phyloP scores from a whole-genome alignment of 2,888 invertebrate genomes.

The Anthrax anthrax region DNA sequence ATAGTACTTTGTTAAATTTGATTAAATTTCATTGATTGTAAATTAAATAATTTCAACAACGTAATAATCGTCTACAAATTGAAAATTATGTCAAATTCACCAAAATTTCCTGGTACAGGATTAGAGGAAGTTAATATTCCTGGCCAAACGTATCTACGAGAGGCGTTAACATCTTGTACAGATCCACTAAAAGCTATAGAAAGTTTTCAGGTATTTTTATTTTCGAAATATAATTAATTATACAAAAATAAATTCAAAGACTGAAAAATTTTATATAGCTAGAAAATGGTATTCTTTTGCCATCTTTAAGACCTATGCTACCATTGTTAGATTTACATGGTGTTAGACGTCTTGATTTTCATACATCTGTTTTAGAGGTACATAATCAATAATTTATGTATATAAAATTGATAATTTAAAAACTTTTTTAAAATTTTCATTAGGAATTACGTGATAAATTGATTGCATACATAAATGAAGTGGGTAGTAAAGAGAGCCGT shows the following conservation, averaged over 20 bases:
- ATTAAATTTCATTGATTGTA: too few relatives aligned
- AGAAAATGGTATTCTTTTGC: slow-evolving; percentile 81
- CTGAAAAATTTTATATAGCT: slow-evolving; percentile 40
- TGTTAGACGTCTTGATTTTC: slow-evolving; percentile 83
- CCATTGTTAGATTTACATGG: slow-evolving; percentile 90
- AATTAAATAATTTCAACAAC: too few relatives aligned
- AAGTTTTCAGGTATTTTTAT: slow-evolving; percentile 76
- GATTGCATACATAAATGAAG: slow-evolving; percentile 68
- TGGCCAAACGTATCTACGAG: slow-evolving; percentile 71
- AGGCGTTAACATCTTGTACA: slow-evolving; percentile 87
- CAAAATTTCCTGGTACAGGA: slow-evolving; percentile 42
- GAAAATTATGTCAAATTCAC: slow-evolving; percentile 30
- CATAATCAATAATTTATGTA: neutral
- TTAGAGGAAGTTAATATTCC: slow-evolving; percentile 77
- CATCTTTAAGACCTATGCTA: slow-evolving; percentile 86
- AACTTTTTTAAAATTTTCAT: slow-evolving; percentile 9
- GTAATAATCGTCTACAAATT: too few relatives aligned
- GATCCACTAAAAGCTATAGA: slow-evolving; percentile 97
- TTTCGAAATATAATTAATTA: too few relatives aligned
- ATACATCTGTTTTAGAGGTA: slow-evolving; percentile 74
- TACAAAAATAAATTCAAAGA: too few relatives aligned
- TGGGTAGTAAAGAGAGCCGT: slow-evolving; percentile 56
- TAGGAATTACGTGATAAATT: slow-evolving; percentile 53
- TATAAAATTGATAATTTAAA: neutral
- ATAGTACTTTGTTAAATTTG: too few relatives aligned